Evolutionary conservation across 1,140 invertebrate genomes (phyloP).

Genomic region (Latrodectus geometricus): DNA sequence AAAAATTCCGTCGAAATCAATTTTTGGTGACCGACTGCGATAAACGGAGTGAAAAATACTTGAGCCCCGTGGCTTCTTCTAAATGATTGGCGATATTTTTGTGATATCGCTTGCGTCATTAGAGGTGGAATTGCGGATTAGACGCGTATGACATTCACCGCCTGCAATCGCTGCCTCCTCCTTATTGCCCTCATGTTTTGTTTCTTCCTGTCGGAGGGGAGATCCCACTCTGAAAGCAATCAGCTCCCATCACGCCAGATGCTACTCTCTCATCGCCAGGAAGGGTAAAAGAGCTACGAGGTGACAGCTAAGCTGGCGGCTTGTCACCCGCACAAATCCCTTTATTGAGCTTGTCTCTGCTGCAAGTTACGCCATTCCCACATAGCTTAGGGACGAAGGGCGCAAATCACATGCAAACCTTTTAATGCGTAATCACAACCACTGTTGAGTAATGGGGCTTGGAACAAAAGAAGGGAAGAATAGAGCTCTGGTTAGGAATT

Average conservation of each 20-base stretch:
- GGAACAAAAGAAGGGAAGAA: too few species aligned
- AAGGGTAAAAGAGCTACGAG: constrained; percentile 44
- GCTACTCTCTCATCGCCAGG: constrained; percentile 50
- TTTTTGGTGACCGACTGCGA: too few species aligned
- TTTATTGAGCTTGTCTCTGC: constrained; percentile 60
- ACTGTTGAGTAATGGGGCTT: neutral
- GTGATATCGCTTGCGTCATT: constrained; percentile 38
- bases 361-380: constrained; percentile 50
- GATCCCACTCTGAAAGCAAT: constrained; percentile 29
- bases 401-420: constrained; percentile 36
- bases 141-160: constrained; percentile 40
- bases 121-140: constrained; percentile 26
- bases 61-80: too few species aligned
- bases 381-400: constrained; percentile 40
- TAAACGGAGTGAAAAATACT: too few species aligned
- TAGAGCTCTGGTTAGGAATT: too few species aligned
- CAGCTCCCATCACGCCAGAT: constrained; percentile 59
- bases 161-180: constrained; percentile 30
- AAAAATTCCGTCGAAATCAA: too few species aligned
- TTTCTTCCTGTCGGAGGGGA: constrained; percentile 8
- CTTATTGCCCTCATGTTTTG: constrained; percentile 7
- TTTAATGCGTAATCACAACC: constrained; percentile 33
- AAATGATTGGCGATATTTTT: too few species aligned
- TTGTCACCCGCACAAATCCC: constrained; percentile 58
- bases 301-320: constrained; percentile 57